A percentile compares a stretch with the other conserved stretches of the same genome.
phyloP scores from a whole-genome alignment of 2,888 invertebrate species.

The Galerucella pusilla region DNA sequence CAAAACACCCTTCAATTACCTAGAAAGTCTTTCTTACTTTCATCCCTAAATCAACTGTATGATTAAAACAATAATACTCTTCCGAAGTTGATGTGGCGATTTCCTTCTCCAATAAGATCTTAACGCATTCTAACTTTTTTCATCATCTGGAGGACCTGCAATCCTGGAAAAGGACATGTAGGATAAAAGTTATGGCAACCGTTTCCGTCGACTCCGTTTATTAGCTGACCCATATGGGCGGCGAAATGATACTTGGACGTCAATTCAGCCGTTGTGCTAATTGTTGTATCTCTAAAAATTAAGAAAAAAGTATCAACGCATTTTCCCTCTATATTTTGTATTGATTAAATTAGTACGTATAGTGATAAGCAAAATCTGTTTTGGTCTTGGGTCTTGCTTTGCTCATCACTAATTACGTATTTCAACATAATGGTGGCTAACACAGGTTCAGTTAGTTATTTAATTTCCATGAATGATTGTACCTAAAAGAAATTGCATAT shows the following conservation, averaged over 20 bases:
- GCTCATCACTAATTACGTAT: too few species aligned
- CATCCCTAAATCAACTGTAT: conserved; percentile 40
- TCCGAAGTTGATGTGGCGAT: conserved; percentile 28
- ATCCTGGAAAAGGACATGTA: conserved; percentile 72
- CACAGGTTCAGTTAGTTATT: not conserved
- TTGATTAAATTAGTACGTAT: not conserved
- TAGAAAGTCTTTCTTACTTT: conserved; percentile 36
- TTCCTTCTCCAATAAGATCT: conserved; percentile 23
- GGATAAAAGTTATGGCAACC: conserved; percentile 77
- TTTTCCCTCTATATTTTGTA: not conserved
- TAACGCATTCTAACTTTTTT: conserved; percentile 69
- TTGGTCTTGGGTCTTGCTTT: too few species aligned
- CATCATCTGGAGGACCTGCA: conserved; percentile 73
- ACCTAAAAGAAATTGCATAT: too few species aligned
- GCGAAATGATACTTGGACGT: conserved; percentile 75
- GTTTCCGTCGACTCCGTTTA: conserved; percentile 73
- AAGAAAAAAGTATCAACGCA: not conserved
- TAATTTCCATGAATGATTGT: not conserved
- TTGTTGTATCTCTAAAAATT: conserved; percentile 70
- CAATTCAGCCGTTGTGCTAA: conserved; percentile 72
- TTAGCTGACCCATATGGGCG: conserved; percentile 76
- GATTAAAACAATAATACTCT: conserved; percentile 22
- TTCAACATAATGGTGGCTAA: not conserved
- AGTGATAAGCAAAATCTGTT: too few species aligned
- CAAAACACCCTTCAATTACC: conserved; percentile 4